Percentiles rank a stretch among this genome's conserved stretches.
phyloP scores from a whole-genome alignment of 2,113 vertebrate genomes.

The Trogon surrucura region DNA sequence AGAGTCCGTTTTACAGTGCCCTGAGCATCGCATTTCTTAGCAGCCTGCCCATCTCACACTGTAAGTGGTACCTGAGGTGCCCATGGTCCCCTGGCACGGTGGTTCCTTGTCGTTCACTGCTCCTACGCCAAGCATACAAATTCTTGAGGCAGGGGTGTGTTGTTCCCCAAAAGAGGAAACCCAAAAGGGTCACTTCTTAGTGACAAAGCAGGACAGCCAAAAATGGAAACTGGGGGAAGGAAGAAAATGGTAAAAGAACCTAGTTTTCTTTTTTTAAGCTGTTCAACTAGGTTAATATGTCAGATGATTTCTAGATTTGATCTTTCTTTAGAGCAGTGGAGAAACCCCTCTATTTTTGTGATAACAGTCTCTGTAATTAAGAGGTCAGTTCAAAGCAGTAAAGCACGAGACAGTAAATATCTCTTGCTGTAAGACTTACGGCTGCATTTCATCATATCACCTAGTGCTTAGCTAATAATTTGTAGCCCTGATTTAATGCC shows the following conservation, averaged over 20 bases:
- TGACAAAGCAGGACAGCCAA: neutral
- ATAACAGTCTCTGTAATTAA: neutral
- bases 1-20: neutral
- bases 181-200: neutral
- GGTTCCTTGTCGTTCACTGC: neutral
- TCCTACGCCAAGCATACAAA: neutral
- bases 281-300: neutral
- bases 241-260: neutral
- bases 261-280: neutral
- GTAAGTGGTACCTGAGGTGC: neutral
- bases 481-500: neutral
- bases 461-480: neutral
- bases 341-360: neutral
- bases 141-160: neutral
- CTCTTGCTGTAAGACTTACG: neutral
- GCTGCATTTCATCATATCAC: neutral
- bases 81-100: rapidly evolving
- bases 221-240: neutral
- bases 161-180: neutral
- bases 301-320: neutral
- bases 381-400: neutral
- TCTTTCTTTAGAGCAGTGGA: neutral
- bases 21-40: neutral
- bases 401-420: neutral
- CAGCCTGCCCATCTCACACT: neutral